Evolutionary conservation across 2,797 vertebrate genomes (phyloP).

Genomic region (Mormyrus hasselquistii): DNA sequence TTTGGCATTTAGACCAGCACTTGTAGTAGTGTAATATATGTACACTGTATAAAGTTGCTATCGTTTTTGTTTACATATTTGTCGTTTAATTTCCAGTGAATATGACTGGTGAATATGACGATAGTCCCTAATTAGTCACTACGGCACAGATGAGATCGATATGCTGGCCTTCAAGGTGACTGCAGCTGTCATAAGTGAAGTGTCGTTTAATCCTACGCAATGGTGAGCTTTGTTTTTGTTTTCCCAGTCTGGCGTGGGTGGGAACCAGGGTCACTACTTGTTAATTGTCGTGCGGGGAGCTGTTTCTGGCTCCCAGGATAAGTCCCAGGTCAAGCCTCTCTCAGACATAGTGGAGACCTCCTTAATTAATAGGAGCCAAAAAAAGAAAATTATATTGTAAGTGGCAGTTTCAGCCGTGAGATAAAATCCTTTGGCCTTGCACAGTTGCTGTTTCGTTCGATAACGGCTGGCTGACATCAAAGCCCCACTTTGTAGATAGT

Average conservation of each 20-base stretch:
- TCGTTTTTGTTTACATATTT: slow-evolving; percentile 43
- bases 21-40: background rate
- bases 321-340: background rate
- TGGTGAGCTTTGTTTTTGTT: background rate
- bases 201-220: slow-evolving; percentile 8
- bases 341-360: slow-evolving; percentile 27
- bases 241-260: slow-evolving; percentile 11
- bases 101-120: too few relatives aligned
- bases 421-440: slow-evolving; percentile 50
- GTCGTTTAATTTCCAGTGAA: slow-evolving; percentile 36
- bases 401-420: slow-evolving; percentile 45
- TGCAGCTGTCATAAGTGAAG: slow-evolving; percentile 6
- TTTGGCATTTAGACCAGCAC: slow-evolving; percentile 10
- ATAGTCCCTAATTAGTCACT: slow-evolving; percentile 15
- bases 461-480: slow-evolving; percentile 69
- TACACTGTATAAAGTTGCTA: background rate
- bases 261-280: slow-evolving; percentile 9
- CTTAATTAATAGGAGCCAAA: slow-evolving; percentile 45
- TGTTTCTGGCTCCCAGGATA: background rate
- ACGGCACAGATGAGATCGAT: background rate
- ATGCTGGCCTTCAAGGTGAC: background rate
- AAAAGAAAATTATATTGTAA: slow-evolving; percentile 40
- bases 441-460: slow-evolving; percentile 59
- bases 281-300: background rate
- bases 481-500: slow-evolving; percentile 71